A percentile compares a stretch with the other conserved stretches of the same genome.
phyloP scores from a whole-genome alignment of 2,888 invertebrate genomes.

The Nezara viridula region DNA sequence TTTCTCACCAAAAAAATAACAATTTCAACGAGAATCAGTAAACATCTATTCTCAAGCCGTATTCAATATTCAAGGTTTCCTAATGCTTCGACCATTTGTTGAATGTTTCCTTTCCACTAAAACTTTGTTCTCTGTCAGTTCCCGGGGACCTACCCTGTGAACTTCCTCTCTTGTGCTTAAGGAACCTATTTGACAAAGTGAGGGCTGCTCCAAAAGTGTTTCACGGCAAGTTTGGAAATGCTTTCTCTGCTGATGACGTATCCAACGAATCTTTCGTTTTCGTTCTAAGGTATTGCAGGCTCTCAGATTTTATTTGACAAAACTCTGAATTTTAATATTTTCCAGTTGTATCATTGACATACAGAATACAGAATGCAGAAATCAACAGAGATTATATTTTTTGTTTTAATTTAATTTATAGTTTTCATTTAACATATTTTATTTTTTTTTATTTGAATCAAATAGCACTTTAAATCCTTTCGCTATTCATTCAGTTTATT shows the following conservation, averaged over 20 bases:
- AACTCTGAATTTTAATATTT: too few relatives aligned
- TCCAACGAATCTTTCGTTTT: neutral
- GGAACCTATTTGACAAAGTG: slow-evolving; percentile 24
- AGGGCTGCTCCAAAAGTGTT: neutral
- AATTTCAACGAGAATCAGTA: neutral
- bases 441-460: too few relatives aligned
- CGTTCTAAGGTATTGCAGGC: neutral
- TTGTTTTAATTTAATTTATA: too few relatives aligned
- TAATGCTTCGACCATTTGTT: neutral
- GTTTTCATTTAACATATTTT: too few relatives aligned
- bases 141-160: neutral
- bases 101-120: neutral
- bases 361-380: too few relatives aligned
- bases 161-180: neutral
- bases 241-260: neutral
- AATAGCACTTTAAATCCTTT: too few relatives aligned
- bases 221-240: neutral
- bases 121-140: slow-evolving; percentile 14
- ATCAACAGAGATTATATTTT: too few relatives aligned
- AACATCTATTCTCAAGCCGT: neutral
- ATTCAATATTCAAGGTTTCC: neutral
- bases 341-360: too few relatives aligned
- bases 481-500: too few relatives aligned
- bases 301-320: too few relatives aligned
- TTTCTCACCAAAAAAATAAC: too few relatives aligned